Conservation (phyloP, 2,113 vertebrate genomes). For the Spea multiplicata region DNA sequence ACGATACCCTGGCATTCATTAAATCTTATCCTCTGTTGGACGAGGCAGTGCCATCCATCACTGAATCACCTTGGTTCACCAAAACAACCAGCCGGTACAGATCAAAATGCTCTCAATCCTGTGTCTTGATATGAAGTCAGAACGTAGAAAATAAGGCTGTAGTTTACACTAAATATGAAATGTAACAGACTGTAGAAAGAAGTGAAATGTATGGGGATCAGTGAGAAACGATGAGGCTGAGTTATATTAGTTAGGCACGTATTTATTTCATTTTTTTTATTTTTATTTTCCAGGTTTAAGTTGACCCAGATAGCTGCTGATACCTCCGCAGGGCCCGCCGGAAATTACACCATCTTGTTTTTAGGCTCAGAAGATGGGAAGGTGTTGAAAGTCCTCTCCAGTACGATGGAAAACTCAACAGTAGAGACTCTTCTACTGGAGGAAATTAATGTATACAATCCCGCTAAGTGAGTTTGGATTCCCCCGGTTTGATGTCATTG, state of each 20-base stretch:
- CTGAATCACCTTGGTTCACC: slow-evolving; percentile 82
- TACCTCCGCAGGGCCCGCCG: slow-evolving; percentile 70
- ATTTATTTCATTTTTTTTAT: background rate
- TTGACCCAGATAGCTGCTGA: slow-evolving; percentile 87
- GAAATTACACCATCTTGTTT: slow-evolving; percentile 83
- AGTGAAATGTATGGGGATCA: too few relatives aligned
- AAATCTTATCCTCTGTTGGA: slow-evolving; percentile 93
- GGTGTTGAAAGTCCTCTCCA: slow-evolving; percentile 82
- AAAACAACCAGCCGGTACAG: slow-evolving; percentile 78
- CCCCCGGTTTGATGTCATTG: background rate
- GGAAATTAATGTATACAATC: slow-evolving; percentile 84
- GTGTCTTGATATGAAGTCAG: background rate
- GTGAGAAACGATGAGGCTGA: too few relatives aligned
- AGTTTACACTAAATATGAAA: too few relatives aligned
- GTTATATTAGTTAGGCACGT: too few relatives aligned
- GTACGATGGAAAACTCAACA: slow-evolving; percentile 58
- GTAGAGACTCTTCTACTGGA: slow-evolving; percentile 76
- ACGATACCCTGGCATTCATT: slow-evolving; percentile 87
- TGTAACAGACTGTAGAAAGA: too few relatives aligned
- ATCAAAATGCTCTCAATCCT: background rate
- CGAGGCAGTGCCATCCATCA: slow-evolving; percentile 75
- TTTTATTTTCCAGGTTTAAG: slow-evolving; percentile 65
- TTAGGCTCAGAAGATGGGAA: slow-evolving; percentile 84
- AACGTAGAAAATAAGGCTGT: too few relatives aligned
- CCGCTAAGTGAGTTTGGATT: slow-evolving; percentile 67